Evolutionary conservation across 2,113 vertebrate genomes (phyloP).

Genomic region (Carlito syrichta): DNA sequence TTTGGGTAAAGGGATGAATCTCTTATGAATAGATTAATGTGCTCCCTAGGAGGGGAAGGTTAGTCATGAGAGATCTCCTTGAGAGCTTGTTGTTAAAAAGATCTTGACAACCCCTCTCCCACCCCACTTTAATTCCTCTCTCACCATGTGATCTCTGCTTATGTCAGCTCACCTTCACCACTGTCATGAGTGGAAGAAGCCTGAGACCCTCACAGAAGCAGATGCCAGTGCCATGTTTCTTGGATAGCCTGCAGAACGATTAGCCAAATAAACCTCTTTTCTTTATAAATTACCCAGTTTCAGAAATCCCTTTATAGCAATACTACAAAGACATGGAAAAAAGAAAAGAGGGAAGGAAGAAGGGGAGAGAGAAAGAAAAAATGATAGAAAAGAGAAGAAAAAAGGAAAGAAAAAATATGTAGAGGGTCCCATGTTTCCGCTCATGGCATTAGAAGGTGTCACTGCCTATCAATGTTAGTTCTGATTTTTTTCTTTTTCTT

Average conservation of each 20-base stretch:
- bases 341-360: too few relatives aligned
- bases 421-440: background rate
- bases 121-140: background rate
- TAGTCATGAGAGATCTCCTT: background rate
- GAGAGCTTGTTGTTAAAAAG: background rate
- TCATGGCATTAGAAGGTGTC: background rate
- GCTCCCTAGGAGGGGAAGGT: background rate
- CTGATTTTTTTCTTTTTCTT: too few relatives aligned
- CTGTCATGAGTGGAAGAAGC: background rate
- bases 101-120: background rate
- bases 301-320: background rate
- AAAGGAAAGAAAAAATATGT: background rate
- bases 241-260: background rate
- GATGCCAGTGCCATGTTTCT: background rate
- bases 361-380: background rate
- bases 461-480: background rate
- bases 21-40: background rate
- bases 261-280: background rate
- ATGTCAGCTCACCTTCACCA: background rate
- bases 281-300: background rate
- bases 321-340: background rate
- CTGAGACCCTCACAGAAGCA: background rate
- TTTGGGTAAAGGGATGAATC: background rate
- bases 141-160: background rate
- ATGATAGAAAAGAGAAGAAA: accelerated